Conservation (phyloP, 2,888 invertebrate species). For the Craniophora ligustri region DNA sequence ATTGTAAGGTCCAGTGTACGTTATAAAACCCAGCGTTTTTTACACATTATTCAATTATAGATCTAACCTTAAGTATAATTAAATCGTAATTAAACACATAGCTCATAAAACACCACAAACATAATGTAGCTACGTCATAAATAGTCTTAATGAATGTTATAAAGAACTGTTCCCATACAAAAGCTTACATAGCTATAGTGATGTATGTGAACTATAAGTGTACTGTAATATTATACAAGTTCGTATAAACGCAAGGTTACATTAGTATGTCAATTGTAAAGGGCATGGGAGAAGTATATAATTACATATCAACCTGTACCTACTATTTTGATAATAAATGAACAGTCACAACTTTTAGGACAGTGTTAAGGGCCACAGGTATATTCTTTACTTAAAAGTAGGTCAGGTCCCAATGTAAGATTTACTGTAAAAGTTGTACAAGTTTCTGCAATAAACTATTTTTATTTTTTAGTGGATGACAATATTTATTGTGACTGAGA, state of each 20-base stretch:
- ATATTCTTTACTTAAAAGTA: no score
- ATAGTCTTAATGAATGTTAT: slow-evolving; percentile 5
- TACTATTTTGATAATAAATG: no score
- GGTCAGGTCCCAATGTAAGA: no score
- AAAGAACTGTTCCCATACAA: slow-evolving; percentile 39
- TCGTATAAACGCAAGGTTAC: slow-evolving; percentile 41
- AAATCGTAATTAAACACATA: neutral
- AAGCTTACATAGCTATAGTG: no score
- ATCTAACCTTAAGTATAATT: neutral
- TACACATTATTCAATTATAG: neutral
- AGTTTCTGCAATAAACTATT: no score
- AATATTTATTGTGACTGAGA: no score
- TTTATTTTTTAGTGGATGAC: no score
- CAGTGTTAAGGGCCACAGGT: no score
- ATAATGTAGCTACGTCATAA: slow-evolving; percentile 1
- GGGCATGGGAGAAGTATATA: slow-evolving; percentile 49
- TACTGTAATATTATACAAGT: slow-evolving; percentile 42
- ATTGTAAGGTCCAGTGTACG: no score
- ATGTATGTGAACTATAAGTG: slow-evolving; percentile 37
- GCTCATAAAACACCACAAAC: neutral
- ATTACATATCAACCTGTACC: slow-evolving; percentile 37
- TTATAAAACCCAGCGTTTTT: slow-evolving; percentile 5
- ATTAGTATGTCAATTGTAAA: slow-evolving; percentile 46
- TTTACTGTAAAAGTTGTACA: no score
- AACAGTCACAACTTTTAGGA: no score